These are phyloP conservation scores for Petrocephalus zakoni DNA, from an alignment of 2,113 vertebrate genomes.

Conservation along the genomic window DNA sequence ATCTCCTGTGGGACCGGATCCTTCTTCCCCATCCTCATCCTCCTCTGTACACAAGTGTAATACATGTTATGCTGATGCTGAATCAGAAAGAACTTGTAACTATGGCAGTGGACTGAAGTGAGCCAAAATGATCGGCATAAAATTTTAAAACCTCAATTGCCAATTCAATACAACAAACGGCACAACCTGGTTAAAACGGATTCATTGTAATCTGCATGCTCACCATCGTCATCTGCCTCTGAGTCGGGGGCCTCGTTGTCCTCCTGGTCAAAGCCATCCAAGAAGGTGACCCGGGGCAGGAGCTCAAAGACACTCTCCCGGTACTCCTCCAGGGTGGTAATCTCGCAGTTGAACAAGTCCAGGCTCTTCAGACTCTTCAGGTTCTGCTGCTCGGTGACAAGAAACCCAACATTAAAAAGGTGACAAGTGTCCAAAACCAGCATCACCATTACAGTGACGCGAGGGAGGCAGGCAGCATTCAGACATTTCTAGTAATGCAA, in stretches of 20 bases:
- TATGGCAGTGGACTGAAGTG: not conserved
- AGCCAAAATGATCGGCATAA: not conserved
- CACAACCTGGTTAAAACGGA: not conserved
- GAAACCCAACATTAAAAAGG: not conserved
- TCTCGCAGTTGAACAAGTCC: slow-evolving; percentile 90
- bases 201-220: not conserved
- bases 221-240: slow-evolving; percentile 71
- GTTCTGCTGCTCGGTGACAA: slow-evolving; percentile 73
- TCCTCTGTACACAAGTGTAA: slow-evolving; percentile 40
- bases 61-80: not conserved
- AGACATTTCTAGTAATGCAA: not conserved
- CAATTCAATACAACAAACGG: not conserved
- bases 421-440: not conserved
- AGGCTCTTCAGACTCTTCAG: slow-evolving; percentile 88
- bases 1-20: slow-evolving; percentile 69
- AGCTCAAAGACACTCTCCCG: slow-evolving; percentile 82
- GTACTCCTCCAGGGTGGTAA: slow-evolving; percentile 82
- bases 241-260: slow-evolving; percentile 87
- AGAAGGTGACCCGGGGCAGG: slow-evolving; percentile 83
- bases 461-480: not conserved
- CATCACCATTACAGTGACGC: not conserved
- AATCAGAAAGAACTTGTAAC: not conserved
- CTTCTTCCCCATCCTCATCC: slow-evolving; percentile 73
- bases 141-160: not conserved
- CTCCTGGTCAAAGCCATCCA: slow-evolving; percentile 90